These are phyloP conservation scores for Semaprochilodus insignis DNA, from an alignment of 2,797 vertebrate genomes.

Conservation along the genomic window DNA sequence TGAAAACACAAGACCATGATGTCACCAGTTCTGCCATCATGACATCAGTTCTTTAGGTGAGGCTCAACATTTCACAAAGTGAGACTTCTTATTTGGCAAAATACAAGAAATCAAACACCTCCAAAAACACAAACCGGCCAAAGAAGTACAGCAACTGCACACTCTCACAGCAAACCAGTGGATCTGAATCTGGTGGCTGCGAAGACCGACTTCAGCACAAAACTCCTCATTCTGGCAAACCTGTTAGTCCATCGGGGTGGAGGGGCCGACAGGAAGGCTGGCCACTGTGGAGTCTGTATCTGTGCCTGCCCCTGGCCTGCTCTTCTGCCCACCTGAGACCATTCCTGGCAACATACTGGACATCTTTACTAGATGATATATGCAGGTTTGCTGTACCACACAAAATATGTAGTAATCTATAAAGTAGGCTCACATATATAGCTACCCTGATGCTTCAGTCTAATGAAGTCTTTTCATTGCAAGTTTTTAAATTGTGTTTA, in stretches of 20 bases:
- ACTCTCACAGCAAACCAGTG: neutral
- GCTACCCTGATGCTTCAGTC: too few species aligned
- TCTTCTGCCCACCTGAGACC: slow-evolving; percentile 70
- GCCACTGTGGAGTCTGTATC: neutral
- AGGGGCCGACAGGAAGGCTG: neutral
- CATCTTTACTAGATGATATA: slow-evolving; percentile 26
- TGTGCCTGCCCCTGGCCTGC: slow-evolving; percentile 58
- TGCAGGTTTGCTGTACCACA: neutral
- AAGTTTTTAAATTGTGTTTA: too few species aligned
- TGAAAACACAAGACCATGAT: slow-evolving; percentile 85
- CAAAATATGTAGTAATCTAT: neutral
- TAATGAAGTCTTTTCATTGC: too few species aligned
- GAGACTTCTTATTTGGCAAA: too few species aligned
- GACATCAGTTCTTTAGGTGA: too few species aligned
- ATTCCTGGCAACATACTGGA: slow-evolving; percentile 18
- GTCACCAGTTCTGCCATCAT: slow-evolving; percentile 43
- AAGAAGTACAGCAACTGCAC: slow-evolving; percentile 22
- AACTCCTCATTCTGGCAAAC: neutral
- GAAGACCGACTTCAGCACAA: neutral
- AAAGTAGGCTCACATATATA: too few species aligned
- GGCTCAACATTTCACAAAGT: too few species aligned
- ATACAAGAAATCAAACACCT: too few species aligned
- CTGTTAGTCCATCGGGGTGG: neutral
- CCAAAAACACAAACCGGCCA: neutral
- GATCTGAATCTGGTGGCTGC: neutral